A percentile compares a stretch with the other conserved stretches of the same genome.
Conservation (phyloP, 2,797 vertebrate species). For the Propithecus deckenii region DNA sequence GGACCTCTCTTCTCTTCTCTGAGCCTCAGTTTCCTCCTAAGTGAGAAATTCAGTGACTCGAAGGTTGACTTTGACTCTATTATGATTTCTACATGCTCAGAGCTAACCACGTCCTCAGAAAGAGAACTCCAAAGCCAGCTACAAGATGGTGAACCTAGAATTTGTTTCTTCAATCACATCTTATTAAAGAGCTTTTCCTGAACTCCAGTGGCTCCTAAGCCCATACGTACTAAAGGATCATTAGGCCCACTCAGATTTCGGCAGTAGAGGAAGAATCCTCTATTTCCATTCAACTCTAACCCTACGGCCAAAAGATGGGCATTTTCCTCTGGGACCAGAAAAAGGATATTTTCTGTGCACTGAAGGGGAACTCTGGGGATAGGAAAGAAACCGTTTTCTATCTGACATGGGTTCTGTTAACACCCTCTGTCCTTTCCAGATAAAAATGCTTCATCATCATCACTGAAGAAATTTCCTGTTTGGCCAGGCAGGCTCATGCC, state of each 20-base stretch:
- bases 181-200: not conserved
- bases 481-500: not conserved
- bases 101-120: not conserved
- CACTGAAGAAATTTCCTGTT: not conserved
- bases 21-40: not conserved
- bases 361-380: not conserved
- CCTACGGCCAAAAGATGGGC: not conserved
- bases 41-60: not conserved
- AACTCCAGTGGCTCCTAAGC: not conserved
- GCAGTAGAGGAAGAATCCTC: not conserved
- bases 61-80: not conserved
- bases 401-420: not conserved
- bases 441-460: not conserved
- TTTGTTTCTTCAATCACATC: not conserved
- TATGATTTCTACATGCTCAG: not conserved
- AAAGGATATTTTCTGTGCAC: not conserved
- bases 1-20: not conserved
- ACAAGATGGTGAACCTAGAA: not conserved
- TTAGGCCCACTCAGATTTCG: not conserved
- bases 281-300: not conserved
- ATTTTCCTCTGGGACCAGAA: not conserved
- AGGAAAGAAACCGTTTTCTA: not conserved
- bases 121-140: not conserved
- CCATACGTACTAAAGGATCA: not conserved
- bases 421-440: not conserved